phyloP scores from a whole-genome alignment of 2,113 vertebrate species.

The Donacobius atricapilla region DNA sequence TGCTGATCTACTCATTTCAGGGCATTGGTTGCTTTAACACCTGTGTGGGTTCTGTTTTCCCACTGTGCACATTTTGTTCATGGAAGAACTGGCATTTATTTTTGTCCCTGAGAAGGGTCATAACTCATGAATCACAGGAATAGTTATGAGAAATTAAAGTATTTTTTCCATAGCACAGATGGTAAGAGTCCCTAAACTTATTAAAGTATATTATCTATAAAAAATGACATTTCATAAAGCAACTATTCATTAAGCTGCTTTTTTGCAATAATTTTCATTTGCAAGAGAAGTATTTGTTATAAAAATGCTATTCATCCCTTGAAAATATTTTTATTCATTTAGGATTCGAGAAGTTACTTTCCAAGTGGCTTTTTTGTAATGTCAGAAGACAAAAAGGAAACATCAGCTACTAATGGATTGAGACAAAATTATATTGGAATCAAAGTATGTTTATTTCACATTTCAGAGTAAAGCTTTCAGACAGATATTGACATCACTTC shows the following conservation, averaged over 20 bases:
- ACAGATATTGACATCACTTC: background rate
- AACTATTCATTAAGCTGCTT: background rate
- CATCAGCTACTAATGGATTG: background rate
- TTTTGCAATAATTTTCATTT: background rate
- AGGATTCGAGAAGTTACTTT: background rate
- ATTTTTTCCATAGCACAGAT: background rate
- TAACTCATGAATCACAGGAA: background rate
- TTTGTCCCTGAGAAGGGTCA: background rate
- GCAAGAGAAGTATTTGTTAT: background rate
- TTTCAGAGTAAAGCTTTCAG: background rate
- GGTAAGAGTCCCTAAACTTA: background rate
- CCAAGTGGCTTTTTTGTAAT: background rate
- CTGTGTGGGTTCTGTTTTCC: background rate
- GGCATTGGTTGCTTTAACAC: background rate
- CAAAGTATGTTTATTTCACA: background rate
- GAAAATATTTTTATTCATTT: background rate
- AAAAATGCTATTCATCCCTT: background rate
- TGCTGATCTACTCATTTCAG: background rate
- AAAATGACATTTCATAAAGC: background rate
- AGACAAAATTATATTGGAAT: background rate
- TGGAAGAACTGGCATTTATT: background rate
- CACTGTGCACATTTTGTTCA: background rate
- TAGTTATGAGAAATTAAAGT: constrained; percentile 28
- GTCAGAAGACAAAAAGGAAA: background rate
- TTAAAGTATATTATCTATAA: background rate